Evolutionary conservation across 2,888 invertebrate species (phyloP).

Genomic region (Metopia argyrocephala): DNA sequence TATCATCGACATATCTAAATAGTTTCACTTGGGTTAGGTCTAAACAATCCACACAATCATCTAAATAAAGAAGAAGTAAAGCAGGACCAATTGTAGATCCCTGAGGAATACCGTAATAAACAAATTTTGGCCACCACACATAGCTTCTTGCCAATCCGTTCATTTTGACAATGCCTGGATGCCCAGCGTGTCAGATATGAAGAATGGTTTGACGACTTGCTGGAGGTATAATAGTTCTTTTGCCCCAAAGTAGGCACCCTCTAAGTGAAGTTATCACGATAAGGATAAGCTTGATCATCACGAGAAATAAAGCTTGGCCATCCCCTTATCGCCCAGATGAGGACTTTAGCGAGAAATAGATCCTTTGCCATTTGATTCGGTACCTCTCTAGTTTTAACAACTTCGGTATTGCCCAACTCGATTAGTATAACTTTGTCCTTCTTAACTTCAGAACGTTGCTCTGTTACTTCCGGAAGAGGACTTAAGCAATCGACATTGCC

Average conservation of each 20-base stretch:
- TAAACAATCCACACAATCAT: no score
- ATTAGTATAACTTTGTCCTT: constrained; percentile 52
- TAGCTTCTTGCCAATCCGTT: constrained; percentile 11
- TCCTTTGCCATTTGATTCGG: constrained; percentile 35
- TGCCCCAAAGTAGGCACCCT: constrained; percentile 57
- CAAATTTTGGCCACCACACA: neutral
- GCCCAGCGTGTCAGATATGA: no score
- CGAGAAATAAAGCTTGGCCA: constrained; percentile 47
- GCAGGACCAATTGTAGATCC: no score
- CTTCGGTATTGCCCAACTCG: constrained; percentile 9
- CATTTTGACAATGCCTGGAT: neutral
- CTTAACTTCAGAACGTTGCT: constrained; percentile 20
- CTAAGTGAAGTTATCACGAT: constrained; percentile 25
- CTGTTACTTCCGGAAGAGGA: constrained; percentile 19
- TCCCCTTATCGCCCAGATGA: constrained; percentile 60
- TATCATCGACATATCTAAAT: no score
- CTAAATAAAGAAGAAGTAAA: no score
- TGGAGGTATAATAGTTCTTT: constrained; percentile 48
- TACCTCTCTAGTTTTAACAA: constrained; percentile 32
- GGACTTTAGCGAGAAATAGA: constrained; percentile 39
- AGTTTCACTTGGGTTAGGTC: no score
- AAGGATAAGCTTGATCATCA: constrained; percentile 9
- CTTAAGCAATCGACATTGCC: constrained; percentile 37
- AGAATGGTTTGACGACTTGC: no score
- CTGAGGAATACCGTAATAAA: no score